These are phyloP conservation scores for Nothura maculosa DNA, from an alignment of 2,797 vertebrate species.

Conservation along the genomic window DNA sequence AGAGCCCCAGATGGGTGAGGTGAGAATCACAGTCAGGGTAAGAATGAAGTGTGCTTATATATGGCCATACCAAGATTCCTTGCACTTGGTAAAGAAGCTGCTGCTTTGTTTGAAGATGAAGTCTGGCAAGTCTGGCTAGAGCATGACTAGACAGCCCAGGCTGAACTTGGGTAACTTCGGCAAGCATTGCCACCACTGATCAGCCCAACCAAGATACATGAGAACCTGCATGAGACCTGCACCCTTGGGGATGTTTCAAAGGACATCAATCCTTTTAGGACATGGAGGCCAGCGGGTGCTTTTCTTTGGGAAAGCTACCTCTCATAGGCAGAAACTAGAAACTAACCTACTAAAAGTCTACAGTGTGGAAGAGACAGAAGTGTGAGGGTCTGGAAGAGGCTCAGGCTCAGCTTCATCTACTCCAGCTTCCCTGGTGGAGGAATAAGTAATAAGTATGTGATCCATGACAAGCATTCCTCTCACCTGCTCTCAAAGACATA, in stretches of 20 bases:
- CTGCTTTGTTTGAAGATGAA: background rate
- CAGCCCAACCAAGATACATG: accelerated
- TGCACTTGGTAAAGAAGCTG: background rate
- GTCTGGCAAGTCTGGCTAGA: background rate
- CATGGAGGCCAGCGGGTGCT: background rate
- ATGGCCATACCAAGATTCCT: background rate
- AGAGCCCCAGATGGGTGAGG: accelerated
- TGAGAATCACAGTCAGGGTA: background rate
- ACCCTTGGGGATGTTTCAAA: background rate
- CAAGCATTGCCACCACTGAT: background rate
- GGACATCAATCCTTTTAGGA: accelerated
- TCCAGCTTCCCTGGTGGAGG: background rate
- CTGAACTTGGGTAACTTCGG: background rate
- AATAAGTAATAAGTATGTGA: background rate
- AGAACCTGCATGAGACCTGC: background rate
- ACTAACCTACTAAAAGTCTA: background rate
- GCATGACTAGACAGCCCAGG: accelerated
- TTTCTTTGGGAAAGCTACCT: background rate
- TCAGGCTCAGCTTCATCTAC: background rate
- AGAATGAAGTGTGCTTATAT: background rate
- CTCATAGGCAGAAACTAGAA: background rate
- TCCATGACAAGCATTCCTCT: background rate
- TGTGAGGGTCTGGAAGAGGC: background rate
- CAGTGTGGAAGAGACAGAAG: background rate
- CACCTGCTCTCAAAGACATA: background rate